phyloP scores from a whole-genome alignment of 2,888 invertebrate species.

The Chloromyia formosa region DNA sequence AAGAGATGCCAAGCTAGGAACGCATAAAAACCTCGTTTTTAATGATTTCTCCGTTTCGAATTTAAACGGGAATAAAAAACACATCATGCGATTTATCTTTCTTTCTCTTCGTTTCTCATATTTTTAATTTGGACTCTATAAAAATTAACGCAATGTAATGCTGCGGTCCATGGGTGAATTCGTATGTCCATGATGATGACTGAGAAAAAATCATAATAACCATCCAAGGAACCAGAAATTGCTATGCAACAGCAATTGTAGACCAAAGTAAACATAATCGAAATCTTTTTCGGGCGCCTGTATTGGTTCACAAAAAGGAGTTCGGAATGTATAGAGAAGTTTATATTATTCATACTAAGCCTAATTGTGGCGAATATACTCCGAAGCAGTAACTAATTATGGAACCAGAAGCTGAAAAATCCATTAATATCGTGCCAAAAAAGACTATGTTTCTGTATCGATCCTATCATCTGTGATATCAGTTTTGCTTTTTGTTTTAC shows the following conservation, averaged over 20 bases:
- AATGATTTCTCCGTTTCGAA: slow-evolving; percentile 42
- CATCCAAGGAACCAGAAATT: slow-evolving; percentile 12
- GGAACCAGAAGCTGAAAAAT: not conserved
- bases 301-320: not conserved
- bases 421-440: not conserved
- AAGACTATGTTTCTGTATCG: too few relatives aligned
- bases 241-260: slow-evolving; percentile 1
- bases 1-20: slow-evolving; percentile 27
- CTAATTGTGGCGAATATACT: slow-evolving; percentile 1
- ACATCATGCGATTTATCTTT: slow-evolving; percentile 36
- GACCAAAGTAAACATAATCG: not conserved
- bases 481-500: too few relatives aligned
- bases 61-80: slow-evolving; percentile 40
- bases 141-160: slow-evolving; percentile 42
- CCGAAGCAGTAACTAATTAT: slow-evolving; percentile 14
- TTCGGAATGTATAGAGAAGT: too few relatives aligned
- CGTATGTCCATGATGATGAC: not conserved
- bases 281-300: not conserved
- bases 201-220: slow-evolving; percentile 29
- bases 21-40: slow-evolving; percentile 41
- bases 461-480: too few relatives aligned
- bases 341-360: not conserved
- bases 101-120: slow-evolving; percentile 22
- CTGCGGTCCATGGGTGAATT: slow-evolving; percentile 8
- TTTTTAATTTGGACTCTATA: slow-evolving; percentile 39